Evolutionary conservation across 2,113 vertebrate genomes (phyloP).

Genomic region (Cacatua alba): DNA sequence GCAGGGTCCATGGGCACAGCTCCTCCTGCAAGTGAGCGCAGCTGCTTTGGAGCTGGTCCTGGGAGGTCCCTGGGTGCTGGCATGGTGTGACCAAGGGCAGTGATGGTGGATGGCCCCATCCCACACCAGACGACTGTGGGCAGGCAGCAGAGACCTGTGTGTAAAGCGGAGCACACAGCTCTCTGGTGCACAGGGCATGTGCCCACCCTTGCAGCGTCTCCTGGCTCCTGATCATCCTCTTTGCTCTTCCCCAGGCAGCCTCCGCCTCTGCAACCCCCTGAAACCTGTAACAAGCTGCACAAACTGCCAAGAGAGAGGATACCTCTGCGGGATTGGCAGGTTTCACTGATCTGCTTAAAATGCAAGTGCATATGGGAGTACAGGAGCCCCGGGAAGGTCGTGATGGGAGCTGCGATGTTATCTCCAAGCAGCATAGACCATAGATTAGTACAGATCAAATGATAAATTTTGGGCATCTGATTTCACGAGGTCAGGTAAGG

Average conservation of each 20-base stretch:
- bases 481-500: background rate
- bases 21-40: rapidly evolving
- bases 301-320: background rate
- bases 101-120: background rate
- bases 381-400: background rate
- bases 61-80: no score
- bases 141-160: background rate
- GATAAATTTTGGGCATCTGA: background rate
- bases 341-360: background rate
- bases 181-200: background rate
- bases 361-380: background rate
- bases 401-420: background rate
- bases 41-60: no score
- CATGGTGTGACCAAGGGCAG: rapidly evolving
- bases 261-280: background rate
- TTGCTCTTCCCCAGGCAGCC: background rate
- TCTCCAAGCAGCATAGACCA: background rate
- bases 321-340: background rate
- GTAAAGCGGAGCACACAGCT: background rate
- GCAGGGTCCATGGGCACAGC: no score
- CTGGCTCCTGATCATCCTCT: background rate
- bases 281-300: background rate
- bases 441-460: background rate
- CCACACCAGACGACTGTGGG: background rate
- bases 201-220: background rate